Percentiles rank a stretch among this genome's conserved stretches.
These are phyloP conservation scores for Botia almorhae DNA, from an alignment of 2,797 vertebrate genomes.

Conservation along the genomic window DNA sequence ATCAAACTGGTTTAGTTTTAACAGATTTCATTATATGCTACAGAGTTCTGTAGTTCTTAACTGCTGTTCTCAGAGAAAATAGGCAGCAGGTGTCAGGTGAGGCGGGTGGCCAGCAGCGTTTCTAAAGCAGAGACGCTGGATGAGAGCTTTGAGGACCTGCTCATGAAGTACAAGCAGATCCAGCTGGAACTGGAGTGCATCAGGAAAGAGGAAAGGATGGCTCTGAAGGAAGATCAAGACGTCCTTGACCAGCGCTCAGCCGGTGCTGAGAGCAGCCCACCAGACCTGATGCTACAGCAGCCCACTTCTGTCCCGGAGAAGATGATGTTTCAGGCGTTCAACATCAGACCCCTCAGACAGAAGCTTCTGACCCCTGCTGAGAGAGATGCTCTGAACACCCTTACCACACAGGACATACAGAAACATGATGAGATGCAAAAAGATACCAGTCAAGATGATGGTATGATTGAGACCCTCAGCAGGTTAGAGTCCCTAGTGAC, in stretches of 20 bases:
- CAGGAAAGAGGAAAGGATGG: slow-evolving; percentile 91
- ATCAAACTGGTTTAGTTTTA: too few species aligned
- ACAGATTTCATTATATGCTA: neutral
- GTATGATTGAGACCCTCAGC: neutral
- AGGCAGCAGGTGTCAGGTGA: slow-evolving; percentile 76
- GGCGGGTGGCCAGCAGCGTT: slow-evolving; percentile 76
- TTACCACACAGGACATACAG: slow-evolving; percentile 67
- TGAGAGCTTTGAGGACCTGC: slow-evolving; percentile 95
- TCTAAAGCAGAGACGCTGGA: slow-evolving; percentile 84
- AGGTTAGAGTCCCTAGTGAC: neutral
- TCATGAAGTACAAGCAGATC: slow-evolving; percentile 96
- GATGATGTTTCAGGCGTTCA: slow-evolving; percentile 91
- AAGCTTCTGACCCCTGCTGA: slow-evolving; percentile 85
- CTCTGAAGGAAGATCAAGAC: slow-evolving; percentile 76
- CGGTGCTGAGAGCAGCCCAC: slow-evolving; percentile 74
- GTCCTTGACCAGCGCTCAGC: neutral
- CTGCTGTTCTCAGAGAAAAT: slow-evolving; percentile 81
- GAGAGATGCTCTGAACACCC: slow-evolving; percentile 82
- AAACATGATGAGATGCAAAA: slow-evolving; percentile 59
- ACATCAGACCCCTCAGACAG: slow-evolving; percentile 92
- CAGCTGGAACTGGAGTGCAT: slow-evolving; percentile 96
- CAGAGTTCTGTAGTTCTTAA: slow-evolving; percentile 55
- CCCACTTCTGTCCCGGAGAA: slow-evolving; percentile 56
- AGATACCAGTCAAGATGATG: neutral
- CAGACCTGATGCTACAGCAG: slow-evolving; percentile 68